Conservation (phyloP, 2,888 invertebrate genomes). For the Julus scandinavius region DNA sequence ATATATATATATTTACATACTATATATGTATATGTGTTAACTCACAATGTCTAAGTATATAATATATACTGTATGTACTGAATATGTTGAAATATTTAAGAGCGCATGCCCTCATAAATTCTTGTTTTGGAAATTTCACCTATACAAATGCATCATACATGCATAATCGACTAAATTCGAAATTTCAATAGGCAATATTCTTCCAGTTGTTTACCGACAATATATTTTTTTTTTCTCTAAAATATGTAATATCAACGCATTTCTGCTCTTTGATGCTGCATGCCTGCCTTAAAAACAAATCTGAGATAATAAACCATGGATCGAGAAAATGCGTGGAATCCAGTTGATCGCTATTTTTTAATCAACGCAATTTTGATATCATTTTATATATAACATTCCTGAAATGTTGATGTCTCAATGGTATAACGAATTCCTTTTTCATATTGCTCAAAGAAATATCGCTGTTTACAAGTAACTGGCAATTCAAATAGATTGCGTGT, state of each 20-base stretch:
- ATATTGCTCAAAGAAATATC: neutral
- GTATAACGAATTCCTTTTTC: neutral
- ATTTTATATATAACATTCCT: neutral
- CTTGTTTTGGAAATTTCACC: conserved; percentile 4
- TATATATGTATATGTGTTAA: too few species aligned
- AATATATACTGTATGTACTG: too few species aligned
- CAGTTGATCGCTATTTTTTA: conserved; percentile 3
- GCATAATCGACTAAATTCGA: neutral
- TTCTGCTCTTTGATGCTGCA: neutral
- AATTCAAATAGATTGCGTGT: neutral
- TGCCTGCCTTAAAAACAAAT: conserved; percentile 6
- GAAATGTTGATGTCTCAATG: neutral
- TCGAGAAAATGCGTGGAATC: conserved; percentile 4
- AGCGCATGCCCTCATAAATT: neutral
- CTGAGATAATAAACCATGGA: neutral
- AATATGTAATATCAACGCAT: neutral
- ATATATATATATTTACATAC: too few species aligned
- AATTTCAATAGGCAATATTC: neutral
- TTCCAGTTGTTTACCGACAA: neutral
- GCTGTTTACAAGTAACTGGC: neutral
- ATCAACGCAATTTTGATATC: neutral
- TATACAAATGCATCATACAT: neutral
- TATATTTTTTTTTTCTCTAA: neutral
- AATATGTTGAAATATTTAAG: neutral
- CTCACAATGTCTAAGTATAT: too few species aligned